A percentile compares a stretch with the other conserved stretches of the same genome.
Evolutionary conservation across 2,888 invertebrate species (phyloP).

Genomic region (Acrobasis repandana): DNA sequence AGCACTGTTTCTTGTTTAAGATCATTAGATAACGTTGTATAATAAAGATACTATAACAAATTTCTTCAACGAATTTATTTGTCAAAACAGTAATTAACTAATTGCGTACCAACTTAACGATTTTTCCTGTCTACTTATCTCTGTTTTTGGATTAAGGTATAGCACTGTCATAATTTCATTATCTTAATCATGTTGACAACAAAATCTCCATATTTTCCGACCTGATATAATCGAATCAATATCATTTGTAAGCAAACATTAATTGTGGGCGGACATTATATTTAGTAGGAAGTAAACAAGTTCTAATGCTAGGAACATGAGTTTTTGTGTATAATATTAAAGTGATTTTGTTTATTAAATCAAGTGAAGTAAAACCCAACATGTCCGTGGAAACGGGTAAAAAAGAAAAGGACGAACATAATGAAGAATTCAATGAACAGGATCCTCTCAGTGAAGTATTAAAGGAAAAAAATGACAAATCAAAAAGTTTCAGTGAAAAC

Average conservation of each 20-base stretch:
- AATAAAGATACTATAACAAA: background rate
- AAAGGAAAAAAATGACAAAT: conserved; percentile 22
- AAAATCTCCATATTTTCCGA: background rate
- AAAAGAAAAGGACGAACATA: conserved; percentile 26
- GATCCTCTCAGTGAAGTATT: conserved; percentile 42
- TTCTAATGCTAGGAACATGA: background rate
- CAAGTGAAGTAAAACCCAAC: conserved; percentile 1
- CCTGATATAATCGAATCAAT: conserved; percentile 1
- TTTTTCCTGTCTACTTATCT: background rate
- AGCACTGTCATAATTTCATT: background rate
- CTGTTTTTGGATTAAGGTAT: background rate
- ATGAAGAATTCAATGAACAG: conserved; percentile 40
- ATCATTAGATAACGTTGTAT: background rate
- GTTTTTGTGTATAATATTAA: background rate
- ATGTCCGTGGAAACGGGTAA: background rate
- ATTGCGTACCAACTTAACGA: background rate
- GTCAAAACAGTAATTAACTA: background rate
- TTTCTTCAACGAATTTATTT: background rate
- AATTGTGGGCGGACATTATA: background rate
- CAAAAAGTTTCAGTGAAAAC: conserved; percentile 40
- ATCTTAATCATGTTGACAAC: background rate
- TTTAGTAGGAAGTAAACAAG: background rate
- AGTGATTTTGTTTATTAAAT: background rate
- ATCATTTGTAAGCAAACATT: conserved; percentile 1
- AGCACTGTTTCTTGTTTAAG: conserved; percentile 2